phyloP scores from a whole-genome alignment of 2,888 invertebrate genomes.

The Drosophila kambysellisi region DNA sequence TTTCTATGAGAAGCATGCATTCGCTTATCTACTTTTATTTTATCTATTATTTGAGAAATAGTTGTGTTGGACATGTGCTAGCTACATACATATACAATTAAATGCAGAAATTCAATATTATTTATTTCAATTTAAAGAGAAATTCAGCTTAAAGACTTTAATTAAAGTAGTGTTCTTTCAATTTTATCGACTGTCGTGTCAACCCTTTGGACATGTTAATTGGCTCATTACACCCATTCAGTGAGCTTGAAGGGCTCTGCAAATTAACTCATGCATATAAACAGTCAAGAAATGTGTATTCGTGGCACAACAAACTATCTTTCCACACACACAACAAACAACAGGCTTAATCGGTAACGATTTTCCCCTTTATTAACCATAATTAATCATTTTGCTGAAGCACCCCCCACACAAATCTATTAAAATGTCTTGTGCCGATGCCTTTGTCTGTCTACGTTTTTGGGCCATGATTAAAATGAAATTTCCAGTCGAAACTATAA shows the following conservation, averaged over 20 bases:
- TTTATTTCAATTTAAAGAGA: background rate
- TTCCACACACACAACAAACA: constrained; percentile 19
- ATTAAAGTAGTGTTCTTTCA: background rate
- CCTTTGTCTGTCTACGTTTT: constrained; percentile 39
- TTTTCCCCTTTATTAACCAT: constrained; percentile 68
- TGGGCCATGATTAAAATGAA: constrained; percentile 42
- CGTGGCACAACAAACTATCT: constrained; percentile 40
- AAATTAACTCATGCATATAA: constrained; percentile 55
- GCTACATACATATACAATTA: background rate
- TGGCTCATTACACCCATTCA: constrained; percentile 54
- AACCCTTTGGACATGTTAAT: constrained; percentile 24
- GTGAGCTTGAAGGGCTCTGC: constrained; percentile 8
- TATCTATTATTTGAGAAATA: constrained; percentile 13
- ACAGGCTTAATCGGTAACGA: constrained; percentile 45
- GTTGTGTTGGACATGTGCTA: background rate
- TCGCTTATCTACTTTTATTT: background rate
- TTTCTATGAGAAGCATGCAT: background rate
- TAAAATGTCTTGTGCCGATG: constrained; percentile 41
- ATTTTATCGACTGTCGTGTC: background rate
- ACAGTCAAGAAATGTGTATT: constrained; percentile 41
- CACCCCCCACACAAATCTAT: constrained; percentile 36
- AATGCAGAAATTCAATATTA: background rate
- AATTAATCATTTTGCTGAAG: constrained; percentile 62
- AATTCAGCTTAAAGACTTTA: background rate
- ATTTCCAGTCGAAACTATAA: constrained; percentile 51